Percentiles rank a stretch among this genome's conserved stretches.
Evolutionary conservation across 2,888 invertebrate genomes (phyloP).

Genomic region (Julus scandinavius): DNA sequence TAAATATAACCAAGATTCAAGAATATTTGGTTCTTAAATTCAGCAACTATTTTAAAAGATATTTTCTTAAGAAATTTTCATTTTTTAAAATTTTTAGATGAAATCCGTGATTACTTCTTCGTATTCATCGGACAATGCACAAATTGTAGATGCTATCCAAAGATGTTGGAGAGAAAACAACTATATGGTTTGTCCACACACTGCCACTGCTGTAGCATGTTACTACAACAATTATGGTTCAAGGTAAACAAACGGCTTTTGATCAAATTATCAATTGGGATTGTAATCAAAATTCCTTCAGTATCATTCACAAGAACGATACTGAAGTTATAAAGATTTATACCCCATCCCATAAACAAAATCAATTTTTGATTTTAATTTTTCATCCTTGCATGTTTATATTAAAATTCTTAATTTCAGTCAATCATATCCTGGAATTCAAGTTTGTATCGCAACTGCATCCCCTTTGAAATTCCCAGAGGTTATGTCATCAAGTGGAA

Average conservation of each 20-base stretch:
- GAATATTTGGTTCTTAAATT: not conserved
- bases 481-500: conserved; percentile 63
- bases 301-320: not conserved
- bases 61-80: not conserved
- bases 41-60: not conserved
- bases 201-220: conserved; percentile 66
- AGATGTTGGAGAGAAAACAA: conserved; percentile 64
- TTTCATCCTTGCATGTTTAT: conserved; percentile 12
- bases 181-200: conserved; percentile 68
- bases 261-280: too few relatives aligned
- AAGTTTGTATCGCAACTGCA: conserved; percentile 66
- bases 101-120: conserved; percentile 60
- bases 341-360: too few relatives aligned
- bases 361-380: not conserved
- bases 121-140: conserved; percentile 62
- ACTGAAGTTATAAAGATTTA: not conserved
- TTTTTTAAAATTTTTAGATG: conserved; percentile 58
- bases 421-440: conserved; percentile 17
- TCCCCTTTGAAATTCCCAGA: conserved; percentile 67
- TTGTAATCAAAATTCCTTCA: not conserved
- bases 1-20: conserved; percentile 45
- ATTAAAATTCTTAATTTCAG: not conserved
- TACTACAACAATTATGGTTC: not conserved
- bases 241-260: not conserved
- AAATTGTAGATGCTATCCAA: conserved; percentile 64